phyloP scores from a whole-genome alignment of 1,140 invertebrate genomes.

The Mercenaria mercenaria region DNA sequence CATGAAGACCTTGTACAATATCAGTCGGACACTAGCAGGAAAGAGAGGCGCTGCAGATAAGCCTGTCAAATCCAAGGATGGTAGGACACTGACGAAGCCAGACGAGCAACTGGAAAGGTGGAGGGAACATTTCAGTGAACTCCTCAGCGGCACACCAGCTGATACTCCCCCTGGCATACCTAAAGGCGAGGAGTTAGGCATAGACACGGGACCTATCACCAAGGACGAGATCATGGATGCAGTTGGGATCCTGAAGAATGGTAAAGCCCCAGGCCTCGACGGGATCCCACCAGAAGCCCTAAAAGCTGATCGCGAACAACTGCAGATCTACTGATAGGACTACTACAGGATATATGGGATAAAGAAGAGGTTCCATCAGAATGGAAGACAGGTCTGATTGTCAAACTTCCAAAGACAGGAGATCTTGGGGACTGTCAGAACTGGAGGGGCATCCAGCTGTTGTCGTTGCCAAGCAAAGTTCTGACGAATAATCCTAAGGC shows the following conservation, averaged over 20 bases:
- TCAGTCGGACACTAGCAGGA: not conserved
- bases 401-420: no score
- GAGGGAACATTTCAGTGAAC: slow-evolving; percentile 53
- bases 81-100: slow-evolving; percentile 6
- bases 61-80: slow-evolving; percentile 50
- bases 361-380: no score
- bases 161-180: not conserved
- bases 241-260: not conserved
- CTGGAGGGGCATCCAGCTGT: no score
- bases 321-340: no score
- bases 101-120: slow-evolving; percentile 62
- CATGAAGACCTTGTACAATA: slow-evolving; percentile 55
- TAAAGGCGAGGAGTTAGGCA: not conserved
- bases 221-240: not conserved
- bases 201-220: slow-evolving; percentile 20
- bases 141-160: slow-evolving; percentile 40
- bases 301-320: no score
- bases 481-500: no score
- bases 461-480: no score
- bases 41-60: not conserved
- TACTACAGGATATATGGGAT: no score
- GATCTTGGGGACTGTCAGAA: no score
- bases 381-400: no score
- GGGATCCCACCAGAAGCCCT: not conserved
- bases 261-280: no score